phyloP scores from a whole-genome alignment of 1,140 invertebrate genomes.

The Brachystomella parvula region DNA sequence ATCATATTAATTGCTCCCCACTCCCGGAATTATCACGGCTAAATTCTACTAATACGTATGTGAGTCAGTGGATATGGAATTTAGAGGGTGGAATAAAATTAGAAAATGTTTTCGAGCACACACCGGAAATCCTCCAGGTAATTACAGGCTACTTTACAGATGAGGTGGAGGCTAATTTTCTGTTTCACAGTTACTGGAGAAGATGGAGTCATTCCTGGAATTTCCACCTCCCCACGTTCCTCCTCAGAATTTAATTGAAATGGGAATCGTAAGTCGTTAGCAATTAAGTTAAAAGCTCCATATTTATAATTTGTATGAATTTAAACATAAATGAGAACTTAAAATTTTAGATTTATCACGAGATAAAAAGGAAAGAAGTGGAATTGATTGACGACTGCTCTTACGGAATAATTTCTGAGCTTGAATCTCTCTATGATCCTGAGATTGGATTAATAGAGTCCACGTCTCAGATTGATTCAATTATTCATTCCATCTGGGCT shows the following conservation, averaged over 20 bases:
- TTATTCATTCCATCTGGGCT: conserved; percentile 23
- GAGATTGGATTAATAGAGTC: conserved; percentile 24
- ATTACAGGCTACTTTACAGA: background rate
- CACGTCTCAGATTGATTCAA: background rate
- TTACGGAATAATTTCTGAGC: conserved; percentile 14
- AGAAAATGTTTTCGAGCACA: background rate
- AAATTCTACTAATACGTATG: conserved; percentile 13
- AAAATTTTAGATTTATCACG: background rate
- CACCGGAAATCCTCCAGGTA: conserved; percentile 5
- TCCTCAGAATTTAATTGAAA: background rate
- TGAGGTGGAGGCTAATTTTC: background rate
- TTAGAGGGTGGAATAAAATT: background rate
- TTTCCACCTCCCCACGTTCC: background rate
- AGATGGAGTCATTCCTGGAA: conserved; percentile 11
- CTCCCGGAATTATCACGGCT: conserved; percentile 13
- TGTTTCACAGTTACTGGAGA: conserved; percentile 5
- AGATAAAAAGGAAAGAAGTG: background rate
- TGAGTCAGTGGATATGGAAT: conserved; percentile 8
- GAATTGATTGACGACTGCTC: conserved; percentile 2
- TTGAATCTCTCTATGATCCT: conserved; percentile 19
- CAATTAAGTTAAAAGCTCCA: background rate
- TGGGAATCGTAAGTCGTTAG: conserved; percentile 6
- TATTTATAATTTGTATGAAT: no score
- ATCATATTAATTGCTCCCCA: conserved; percentile 2
- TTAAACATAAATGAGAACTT: no score